Base-by-base conservation (phyloP, 2,888 invertebrate genomes). In the Parnassius smintheus region DNA sequence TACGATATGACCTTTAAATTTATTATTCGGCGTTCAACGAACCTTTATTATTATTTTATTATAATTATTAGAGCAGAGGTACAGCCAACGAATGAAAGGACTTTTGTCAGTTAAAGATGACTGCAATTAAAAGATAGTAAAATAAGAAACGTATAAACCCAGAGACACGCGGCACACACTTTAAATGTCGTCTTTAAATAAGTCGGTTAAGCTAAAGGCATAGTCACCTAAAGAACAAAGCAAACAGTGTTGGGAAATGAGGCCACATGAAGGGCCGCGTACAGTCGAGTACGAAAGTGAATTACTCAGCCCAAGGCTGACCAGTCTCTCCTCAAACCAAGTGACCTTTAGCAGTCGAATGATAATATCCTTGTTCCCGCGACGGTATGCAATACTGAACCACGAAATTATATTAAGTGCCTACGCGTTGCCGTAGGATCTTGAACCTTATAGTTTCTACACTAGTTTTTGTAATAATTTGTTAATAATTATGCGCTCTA, bases 301-400 rank as follows among this genome's bases (percentile, higher is more conserved):
- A 87, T 83, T 85, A 86, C 83, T 78, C 77, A 70, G 75, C 79
- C 77, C 91, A 91, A 91, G 91, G 91, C 83, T 89, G 91, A 88
- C 91, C 85, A 84, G 91, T 91, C 86, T 86, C 86, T 84, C 84
- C 87, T 90, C 87, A 85, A 85, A 85, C 84, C 85, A 80, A 84
- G 83, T 87, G 87, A 90, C 91, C 91, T 91, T 91, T 90, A 80
- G 74, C 76, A 80, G 73, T 75, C 82, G 81, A 82, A 81, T 82
- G 82, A 87, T 88, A 90, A 86, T 87, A 88, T 90, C 90, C 90
- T 89, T 84, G 90, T 88, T 88, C 83, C 85, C 77, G 75, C 81
- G 75, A 66, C 73, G 78, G 75, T 74, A 77, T 77, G 77, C 78
- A 75, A 77, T 80, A 83, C 81, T 75, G 75, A 81, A 84, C 72